A percentile compares a stretch with the other conserved stretches of the same genome.
These are phyloP conservation scores for Sebastes diploproa DNA, from an alignment of 2,797 vertebrate species.

Conservation along the genomic window DNA sequence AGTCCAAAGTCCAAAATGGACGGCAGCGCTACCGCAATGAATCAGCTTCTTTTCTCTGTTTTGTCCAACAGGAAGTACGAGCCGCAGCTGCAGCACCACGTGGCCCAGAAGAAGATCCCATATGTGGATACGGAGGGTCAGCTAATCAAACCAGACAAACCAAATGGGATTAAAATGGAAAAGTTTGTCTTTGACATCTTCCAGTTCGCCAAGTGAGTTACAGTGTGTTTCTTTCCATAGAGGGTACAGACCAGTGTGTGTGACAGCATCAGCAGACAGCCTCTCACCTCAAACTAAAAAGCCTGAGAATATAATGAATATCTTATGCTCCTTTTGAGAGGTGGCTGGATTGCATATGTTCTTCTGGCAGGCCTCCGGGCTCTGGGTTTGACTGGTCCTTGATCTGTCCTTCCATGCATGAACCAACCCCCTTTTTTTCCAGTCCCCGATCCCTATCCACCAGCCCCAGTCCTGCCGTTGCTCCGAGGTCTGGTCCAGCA, in stretches of 20 bases:
- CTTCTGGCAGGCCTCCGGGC: constrained; percentile 14
- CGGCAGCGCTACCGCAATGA: background rate
- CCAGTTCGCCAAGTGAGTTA: constrained; percentile 94
- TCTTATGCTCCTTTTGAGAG: constrained; percentile 20
- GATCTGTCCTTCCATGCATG: constrained; percentile 32
- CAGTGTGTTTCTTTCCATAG: background rate
- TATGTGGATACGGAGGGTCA: constrained; percentile 86
- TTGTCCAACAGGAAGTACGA: constrained; percentile 84
- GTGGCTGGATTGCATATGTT: constrained; percentile 22
- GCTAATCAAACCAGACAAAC: constrained; percentile 90
- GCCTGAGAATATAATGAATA: constrained; percentile 10
- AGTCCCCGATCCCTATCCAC: constrained; percentile 20
- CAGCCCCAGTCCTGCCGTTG: constrained; percentile 9
- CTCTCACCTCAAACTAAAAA: constrained; percentile 7
- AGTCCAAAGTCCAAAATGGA: too few species aligned
- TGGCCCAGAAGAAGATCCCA: constrained; percentile 97
- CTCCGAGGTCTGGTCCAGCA: constrained; percentile 46
- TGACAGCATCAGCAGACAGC: constrained; percentile 10
- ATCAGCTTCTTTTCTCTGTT: constrained; percentile 11
- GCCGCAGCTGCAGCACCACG: constrained; percentile 93
- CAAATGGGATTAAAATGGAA: constrained; percentile 99
- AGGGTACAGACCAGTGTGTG: constrained; percentile 7
- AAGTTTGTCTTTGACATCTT: constrained; percentile 99
- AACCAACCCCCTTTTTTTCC: constrained; percentile 45
- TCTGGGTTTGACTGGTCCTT: constrained; percentile 23